phyloP scores from a whole-genome alignment of 2,113 vertebrate genomes.

The Brevimyrus niger region DNA sequence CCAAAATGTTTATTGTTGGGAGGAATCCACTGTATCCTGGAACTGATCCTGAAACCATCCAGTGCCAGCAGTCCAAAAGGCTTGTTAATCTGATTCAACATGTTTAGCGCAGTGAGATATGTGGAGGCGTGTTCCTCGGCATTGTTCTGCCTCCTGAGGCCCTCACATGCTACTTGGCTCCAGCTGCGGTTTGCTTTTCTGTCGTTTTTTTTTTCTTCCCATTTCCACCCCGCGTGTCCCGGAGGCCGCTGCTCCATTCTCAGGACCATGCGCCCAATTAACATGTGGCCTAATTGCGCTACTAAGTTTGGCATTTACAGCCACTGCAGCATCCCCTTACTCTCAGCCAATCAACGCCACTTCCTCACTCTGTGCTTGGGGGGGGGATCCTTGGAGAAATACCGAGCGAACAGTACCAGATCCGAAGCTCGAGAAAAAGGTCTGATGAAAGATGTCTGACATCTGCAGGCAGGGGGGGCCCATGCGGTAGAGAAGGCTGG shows the following conservation, averaged over 20 bases:
- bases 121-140: not conserved
- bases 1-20: not conserved
- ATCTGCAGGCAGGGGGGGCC: not conserved
- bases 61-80: not conserved
- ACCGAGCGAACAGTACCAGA: not conserved
- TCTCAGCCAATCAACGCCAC: not conserved
- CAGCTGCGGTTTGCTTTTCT: not conserved
- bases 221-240: slow-evolving; percentile 47
- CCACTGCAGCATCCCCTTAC: slow-evolving; percentile 22
- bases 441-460: not conserved
- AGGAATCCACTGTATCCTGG: not conserved
- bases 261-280: slow-evolving; percentile 60
- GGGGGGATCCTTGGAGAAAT: not conserved
- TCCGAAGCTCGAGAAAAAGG: not conserved
- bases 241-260: slow-evolving; percentile 44
- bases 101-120: not conserved
- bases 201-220: not conserved
- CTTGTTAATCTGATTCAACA: not conserved
- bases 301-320: slow-evolving; percentile 60
- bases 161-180: not conserved
- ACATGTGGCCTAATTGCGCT: slow-evolving; percentile 59
- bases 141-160: not conserved
- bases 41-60: not conserved
- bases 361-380: not conserved
- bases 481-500: not conserved